Evolutionary conservation across 2,113 vertebrate genomes (phyloP), one percentile per base, ranked within the genome.

Genomic region (Odontesthes bonariensis): DNA sequence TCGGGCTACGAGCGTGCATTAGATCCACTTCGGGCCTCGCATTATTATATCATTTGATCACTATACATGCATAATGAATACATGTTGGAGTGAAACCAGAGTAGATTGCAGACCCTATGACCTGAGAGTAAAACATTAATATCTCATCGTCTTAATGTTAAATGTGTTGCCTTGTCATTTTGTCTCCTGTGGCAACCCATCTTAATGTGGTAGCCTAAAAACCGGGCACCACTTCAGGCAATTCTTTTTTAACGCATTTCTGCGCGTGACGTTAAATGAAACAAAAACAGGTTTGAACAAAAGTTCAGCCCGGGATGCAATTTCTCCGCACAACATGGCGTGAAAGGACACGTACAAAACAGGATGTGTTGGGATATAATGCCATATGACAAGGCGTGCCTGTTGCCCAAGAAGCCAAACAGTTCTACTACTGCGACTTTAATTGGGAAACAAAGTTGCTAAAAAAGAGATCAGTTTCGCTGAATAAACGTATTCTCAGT

Each of bases 21-120:
- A 86, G 62, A 61, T 55, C 66, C 73, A 69, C 76, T 44, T 84
- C 55, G 20, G 57, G 61, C 61, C 38, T 51, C 46, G 55, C 79
- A 73, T 91, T 88, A 91, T 88, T 77, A 88, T 55, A 84, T 91
- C 77, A 90, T 87, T 84, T 88, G 89, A 92, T 90, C 89, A 87
- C 70, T 23, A 78, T 81, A 82, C 82, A 72, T 77, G 65, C 78
- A 70, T 92, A 91, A 92, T 91, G 91, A 90, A 91, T 84, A 84
- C 70, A 79, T 33, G 76, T 77, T 86, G 75, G 74, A 81, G 81
- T 82, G 65, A 73, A 81, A 83, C 70, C 72, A 31, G 53, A 75
- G 83, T 57, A 53, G 62, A 79, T 78, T 38, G 68, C 51, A 22
- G 66, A 82, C 86, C 76, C 46, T 51, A 1, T 85, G 86, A 89